phyloP scores from a whole-genome alignment of 1,140 invertebrate species.

The Bicyclus anynana region DNA sequence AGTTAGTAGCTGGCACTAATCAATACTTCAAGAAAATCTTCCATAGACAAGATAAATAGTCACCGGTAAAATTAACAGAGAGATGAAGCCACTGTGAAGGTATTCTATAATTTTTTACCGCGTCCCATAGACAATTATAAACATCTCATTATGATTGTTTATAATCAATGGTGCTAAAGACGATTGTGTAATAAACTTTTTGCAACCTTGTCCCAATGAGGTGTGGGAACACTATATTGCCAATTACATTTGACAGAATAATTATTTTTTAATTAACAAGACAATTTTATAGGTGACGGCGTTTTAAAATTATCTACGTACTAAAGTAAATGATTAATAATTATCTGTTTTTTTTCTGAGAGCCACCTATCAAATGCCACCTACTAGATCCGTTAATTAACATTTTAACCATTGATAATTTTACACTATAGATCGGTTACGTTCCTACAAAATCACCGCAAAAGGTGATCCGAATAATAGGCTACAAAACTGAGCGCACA shows the following conservation, averaged over 20 bases:
- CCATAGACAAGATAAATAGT: too few species aligned
- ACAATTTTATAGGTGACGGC: not conserved
- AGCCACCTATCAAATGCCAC: too few species aligned
- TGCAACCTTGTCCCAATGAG: constrained; percentile 2
- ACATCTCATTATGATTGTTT: constrained; percentile 8
- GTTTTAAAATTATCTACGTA: not conserved
- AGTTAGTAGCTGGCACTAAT: too few species aligned
- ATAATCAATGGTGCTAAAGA: not conserved
- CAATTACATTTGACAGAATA: constrained; percentile 3
- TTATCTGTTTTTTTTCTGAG: too few species aligned
- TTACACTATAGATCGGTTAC: too few species aligned
- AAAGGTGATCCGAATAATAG: too few species aligned
- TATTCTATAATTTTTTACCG: constrained; percentile 3
- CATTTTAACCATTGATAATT: too few species aligned
- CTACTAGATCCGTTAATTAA: too few species aligned
- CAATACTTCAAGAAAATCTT: too few species aligned
- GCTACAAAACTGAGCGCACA: too few species aligned
- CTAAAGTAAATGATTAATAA: too few species aligned
- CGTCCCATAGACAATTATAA: not conserved
- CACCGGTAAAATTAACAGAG: not conserved
- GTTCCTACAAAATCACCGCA: too few species aligned
- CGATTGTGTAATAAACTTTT: not conserved
- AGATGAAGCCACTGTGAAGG: not conserved
- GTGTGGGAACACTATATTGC: constrained; percentile 1
- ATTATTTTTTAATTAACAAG: not conserved